phyloP scores from a whole-genome alignment of 2,797 vertebrate genomes.

The Delichon dasypus region DNA sequence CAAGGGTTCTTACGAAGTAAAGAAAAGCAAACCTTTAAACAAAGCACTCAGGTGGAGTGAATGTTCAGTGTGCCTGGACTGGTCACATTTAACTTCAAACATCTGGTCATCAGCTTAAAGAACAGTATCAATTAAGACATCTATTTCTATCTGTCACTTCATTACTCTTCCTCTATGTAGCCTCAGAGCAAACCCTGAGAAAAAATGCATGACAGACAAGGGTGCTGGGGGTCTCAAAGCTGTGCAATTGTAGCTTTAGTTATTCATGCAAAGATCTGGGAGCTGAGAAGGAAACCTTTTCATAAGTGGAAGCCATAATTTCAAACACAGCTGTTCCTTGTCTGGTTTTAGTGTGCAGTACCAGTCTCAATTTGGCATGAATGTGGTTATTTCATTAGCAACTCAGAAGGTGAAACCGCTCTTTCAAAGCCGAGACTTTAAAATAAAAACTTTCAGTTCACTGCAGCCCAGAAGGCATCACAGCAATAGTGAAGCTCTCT shows the following conservation, averaged over 20 bases:
- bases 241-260: neutral
- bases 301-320: neutral
- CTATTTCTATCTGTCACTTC: neutral
- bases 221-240: neutral
- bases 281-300: neutral
- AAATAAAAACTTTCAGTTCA: neutral
- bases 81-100: neutral
- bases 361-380: neutral
- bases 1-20: neutral
- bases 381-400: neutral
- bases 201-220: neutral
- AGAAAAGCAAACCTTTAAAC: neutral
- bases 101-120: neutral
- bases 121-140: neutral
- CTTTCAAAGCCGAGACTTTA: neutral
- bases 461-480: neutral
- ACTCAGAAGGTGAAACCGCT: neutral
- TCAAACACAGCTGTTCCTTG: neutral
- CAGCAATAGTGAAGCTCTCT: neutral
- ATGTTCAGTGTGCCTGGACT: neutral
- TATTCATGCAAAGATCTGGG: neutral
- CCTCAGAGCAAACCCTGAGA: neutral
- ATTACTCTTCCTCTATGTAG: neutral
- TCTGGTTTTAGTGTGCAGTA: neutral
- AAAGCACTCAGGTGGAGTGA: neutral